Evolutionary conservation across 2,113 vertebrate genomes (phyloP).

Genomic region (Clarias magur): DNA sequence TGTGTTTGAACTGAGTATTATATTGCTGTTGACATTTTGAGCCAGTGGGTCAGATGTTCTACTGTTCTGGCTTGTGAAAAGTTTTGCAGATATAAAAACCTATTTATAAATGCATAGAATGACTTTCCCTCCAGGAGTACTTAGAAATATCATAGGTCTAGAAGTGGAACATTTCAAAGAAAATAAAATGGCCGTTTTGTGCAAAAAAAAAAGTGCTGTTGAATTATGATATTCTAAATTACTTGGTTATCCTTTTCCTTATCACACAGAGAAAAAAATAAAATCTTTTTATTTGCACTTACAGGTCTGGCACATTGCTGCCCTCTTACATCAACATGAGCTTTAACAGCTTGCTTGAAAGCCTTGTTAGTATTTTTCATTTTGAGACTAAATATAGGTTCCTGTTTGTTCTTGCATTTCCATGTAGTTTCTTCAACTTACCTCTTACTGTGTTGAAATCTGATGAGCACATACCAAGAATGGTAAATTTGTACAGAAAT

Average conservation of each 20-base stretch:
- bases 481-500: neutral
- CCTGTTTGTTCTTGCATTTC: neutral
- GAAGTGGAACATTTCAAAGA: neutral
- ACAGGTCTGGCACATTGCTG: neutral
- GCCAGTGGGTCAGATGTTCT: neutral
- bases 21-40: neutral
- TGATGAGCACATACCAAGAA: no score
- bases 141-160: neutral
- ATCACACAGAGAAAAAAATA: neutral
- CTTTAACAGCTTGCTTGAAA: neutral
- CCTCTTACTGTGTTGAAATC: neutral
- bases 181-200: neutral
- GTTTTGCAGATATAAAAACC: neutral
- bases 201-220: neutral
- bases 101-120: constrained; percentile 11
- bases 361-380: neutral
- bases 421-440: neutral
- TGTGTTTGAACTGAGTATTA: constrained; percentile 1
- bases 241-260: neutral
- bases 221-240: constrained; percentile 8
- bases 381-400: neutral
- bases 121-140: neutral
- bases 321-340: neutral
- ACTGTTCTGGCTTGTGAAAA: neutral
- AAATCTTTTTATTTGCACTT: neutral